Evolutionary conservation across 2,888 invertebrate genomes (phyloP).

Genomic region (Cryptophagus acutangulus): DNA sequence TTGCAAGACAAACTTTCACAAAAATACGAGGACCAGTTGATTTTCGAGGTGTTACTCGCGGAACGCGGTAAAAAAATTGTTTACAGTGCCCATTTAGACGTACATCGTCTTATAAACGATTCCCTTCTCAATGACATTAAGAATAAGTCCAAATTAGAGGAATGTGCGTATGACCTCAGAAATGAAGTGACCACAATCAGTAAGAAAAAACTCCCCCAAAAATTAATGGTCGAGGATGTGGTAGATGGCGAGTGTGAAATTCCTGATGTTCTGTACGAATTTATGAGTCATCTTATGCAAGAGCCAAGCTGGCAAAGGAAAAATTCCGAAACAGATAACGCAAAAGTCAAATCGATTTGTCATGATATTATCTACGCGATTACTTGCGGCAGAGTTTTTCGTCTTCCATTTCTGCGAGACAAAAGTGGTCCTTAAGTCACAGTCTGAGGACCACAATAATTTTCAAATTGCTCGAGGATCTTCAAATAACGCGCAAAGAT

Average conservation of each 20-base stretch:
- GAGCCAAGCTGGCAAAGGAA: neutral
- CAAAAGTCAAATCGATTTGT: neutral
- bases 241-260: neutral
- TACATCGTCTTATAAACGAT: neutral
- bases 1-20: neutral
- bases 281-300: neutral
- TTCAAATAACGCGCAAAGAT: neutral
- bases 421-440: neutral
- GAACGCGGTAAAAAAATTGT: neutral
- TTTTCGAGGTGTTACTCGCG: no score
- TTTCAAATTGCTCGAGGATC: no score
- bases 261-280: neutral
- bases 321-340: neutral
- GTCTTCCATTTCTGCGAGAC: neutral
- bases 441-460: no score
- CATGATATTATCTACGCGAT: neutral
- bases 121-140: neutral
- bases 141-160: neutral
- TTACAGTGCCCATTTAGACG: neutral
- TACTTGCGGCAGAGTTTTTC: neutral
- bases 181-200: neutral
- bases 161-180: neutral
- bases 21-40: neutral
- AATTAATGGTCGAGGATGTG: neutral
- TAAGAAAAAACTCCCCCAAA: neutral